A percentile compares a stretch with the other conserved stretches of the same genome.
phyloP scores from a whole-genome alignment of 2,888 invertebrate species.

The Ditula angustiorana region DNA sequence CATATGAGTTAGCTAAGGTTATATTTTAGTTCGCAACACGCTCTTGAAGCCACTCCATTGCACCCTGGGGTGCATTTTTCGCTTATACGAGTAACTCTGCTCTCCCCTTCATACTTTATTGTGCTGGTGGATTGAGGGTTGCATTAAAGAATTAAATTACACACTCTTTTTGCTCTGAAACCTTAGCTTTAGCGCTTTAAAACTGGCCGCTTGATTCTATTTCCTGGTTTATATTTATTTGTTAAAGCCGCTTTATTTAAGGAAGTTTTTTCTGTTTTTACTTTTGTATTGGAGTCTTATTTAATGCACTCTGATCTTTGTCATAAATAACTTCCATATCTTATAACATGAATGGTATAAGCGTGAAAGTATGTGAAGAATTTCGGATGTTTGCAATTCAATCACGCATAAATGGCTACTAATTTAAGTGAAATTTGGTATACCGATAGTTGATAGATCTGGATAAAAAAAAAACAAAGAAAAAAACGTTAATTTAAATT shows the following conservation, averaged over 20 bases:
- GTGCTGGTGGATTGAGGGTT: conserved; percentile 13
- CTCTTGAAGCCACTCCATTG: conserved; percentile 14
- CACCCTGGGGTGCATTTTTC: conserved; percentile 34
- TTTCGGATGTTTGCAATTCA: no score
- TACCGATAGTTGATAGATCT: no score
- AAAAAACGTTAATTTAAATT: no score
- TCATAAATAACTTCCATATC: no score
- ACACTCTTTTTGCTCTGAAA: not conserved
- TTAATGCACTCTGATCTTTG: no score
- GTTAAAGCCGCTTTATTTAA: not conserved
- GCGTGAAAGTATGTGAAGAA: no score
- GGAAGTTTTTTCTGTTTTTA: no score
- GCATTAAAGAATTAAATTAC: conserved; percentile 7
- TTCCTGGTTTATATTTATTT: not conserved
- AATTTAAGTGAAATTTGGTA: no score
- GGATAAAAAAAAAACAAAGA: no score
- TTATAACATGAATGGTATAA: no score
- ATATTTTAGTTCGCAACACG: conserved; percentile 10
- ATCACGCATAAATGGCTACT: no score
- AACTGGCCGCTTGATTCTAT: not conserved
- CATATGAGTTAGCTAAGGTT: not conserved
- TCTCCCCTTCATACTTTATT: conserved; percentile 19
- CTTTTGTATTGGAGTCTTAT: no score
- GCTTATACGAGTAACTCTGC: conserved; percentile 1
- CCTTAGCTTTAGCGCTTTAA: not conserved